Evolutionary conservation across 2,797 vertebrate species (phyloP).

Genomic region (Macropus fuliginosus): DNA sequence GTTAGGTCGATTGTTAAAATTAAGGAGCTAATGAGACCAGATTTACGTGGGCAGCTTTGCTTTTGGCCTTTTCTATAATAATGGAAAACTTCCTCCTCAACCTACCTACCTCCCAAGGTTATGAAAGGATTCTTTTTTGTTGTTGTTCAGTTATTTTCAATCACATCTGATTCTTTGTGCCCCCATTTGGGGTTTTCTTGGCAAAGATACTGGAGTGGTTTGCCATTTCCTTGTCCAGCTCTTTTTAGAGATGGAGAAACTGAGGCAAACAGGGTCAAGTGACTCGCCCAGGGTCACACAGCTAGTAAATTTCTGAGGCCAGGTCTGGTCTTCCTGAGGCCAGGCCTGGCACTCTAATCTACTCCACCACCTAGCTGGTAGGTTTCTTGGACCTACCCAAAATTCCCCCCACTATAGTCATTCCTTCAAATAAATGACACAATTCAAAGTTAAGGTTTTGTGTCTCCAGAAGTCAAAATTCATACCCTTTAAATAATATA

Average conservation of each 20-base stretch:
- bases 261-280: background rate
- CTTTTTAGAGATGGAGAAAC: conserved; percentile 1
- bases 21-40: background rate
- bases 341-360: background rate
- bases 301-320: background rate
- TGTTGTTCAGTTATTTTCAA: background rate
- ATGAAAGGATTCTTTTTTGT: background rate
- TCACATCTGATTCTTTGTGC: background rate
- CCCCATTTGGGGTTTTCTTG: background rate
- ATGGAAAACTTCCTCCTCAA: background rate
- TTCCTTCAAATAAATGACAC: background rate
- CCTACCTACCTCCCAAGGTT: background rate
- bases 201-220: background rate
- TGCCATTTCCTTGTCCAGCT: background rate
- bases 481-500: background rate
- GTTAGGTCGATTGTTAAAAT: background rate
- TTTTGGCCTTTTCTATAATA: background rate
- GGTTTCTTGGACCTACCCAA: background rate
- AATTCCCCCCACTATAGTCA: background rate
- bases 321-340: background rate
- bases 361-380: background rate
- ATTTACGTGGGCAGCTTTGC: background rate
- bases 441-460: background rate
- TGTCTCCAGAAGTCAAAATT: background rate
- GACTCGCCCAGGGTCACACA: background rate